These are phyloP conservation scores for Gymnocheta viridis DNA, from an alignment of 2,888 invertebrate genomes.

Conservation along the genomic window DNA sequence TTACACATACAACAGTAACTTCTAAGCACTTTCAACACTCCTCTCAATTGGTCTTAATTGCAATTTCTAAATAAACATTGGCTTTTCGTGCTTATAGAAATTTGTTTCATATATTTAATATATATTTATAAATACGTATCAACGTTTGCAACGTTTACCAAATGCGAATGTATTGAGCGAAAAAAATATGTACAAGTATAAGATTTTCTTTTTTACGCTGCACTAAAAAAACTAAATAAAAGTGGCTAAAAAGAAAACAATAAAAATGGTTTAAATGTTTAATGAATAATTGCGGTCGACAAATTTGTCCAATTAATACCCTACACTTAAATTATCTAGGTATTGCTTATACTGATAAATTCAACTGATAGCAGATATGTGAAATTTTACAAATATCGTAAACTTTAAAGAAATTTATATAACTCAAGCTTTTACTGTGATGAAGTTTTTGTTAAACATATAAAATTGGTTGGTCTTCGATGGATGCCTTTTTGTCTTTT, in stretches of 20 bases:
- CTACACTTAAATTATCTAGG: too few relatives aligned
- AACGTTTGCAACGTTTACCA: not conserved
- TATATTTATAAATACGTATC: not conserved
- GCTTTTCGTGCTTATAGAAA: slow-evolving; percentile 53
- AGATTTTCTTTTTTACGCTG: not conserved
- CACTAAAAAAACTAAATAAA: not conserved
- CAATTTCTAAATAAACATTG: slow-evolving; percentile 57
- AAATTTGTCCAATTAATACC: not conserved
- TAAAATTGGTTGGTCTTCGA: too few relatives aligned
- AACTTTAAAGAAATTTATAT: too few relatives aligned
- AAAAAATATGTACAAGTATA: not conserved
- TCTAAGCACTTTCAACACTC: slow-evolving; percentile 39
- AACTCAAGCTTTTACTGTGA: too few relatives aligned
- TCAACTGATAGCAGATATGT: too few relatives aligned
- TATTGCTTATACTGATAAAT: too few relatives aligned
- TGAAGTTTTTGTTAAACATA: too few relatives aligned
- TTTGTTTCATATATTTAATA: not conserved
- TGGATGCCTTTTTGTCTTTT: too few relatives aligned
- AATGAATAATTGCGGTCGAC: not conserved
- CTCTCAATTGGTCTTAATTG: slow-evolving; percentile 56
- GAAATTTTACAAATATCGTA: too few relatives aligned
- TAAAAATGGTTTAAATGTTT: not conserved
- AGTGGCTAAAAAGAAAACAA: slow-evolving; percentile 18
- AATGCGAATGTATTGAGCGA: not conserved
- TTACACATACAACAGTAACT: not conserved